Percentiles rank a stretch among this genome's conserved stretches.
These are phyloP conservation scores for Amblyopsis hoosieri DNA, from an alignment of 2,797 vertebrate species.

Conservation along the genomic window DNA sequence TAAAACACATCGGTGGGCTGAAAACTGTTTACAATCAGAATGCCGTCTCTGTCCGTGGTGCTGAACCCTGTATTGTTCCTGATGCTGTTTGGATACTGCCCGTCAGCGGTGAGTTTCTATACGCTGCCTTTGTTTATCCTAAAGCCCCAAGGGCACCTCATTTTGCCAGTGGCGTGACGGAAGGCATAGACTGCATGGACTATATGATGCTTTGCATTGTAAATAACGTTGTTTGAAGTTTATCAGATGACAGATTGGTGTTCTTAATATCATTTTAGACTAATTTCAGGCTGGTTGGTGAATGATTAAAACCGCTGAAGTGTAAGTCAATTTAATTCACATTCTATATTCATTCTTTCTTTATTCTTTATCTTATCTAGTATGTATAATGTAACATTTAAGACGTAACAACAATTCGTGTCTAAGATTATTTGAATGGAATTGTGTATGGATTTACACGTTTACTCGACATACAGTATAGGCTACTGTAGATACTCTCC, in stretches of 20 bases:
- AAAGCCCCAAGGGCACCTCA: no score
- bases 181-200: no score
- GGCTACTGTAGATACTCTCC: neutral
- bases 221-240: neutral
- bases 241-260: neutral
- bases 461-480: neutral
- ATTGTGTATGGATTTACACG: neutral
- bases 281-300: no score
- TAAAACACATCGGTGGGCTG: conserved; percentile 15
- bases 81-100: conserved; percentile 84
- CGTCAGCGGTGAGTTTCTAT: conserved; percentile 83
- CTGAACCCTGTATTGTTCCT: conserved; percentile 87
- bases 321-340: no score
- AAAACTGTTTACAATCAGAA: conserved; percentile 58
- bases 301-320: no score
- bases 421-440: neutral
- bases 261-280: no score
- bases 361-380: no score
- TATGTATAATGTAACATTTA: no score
- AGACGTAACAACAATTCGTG: neutral
- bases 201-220: neutral
- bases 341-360: no score
- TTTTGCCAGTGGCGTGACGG: no score
- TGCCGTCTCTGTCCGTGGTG: conserved; percentile 83
- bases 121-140: conserved; percentile 15